These are phyloP conservation scores for Dioctria rufipes DNA, from an alignment of 2,888 invertebrate genomes.

Conservation along the genomic window DNA sequence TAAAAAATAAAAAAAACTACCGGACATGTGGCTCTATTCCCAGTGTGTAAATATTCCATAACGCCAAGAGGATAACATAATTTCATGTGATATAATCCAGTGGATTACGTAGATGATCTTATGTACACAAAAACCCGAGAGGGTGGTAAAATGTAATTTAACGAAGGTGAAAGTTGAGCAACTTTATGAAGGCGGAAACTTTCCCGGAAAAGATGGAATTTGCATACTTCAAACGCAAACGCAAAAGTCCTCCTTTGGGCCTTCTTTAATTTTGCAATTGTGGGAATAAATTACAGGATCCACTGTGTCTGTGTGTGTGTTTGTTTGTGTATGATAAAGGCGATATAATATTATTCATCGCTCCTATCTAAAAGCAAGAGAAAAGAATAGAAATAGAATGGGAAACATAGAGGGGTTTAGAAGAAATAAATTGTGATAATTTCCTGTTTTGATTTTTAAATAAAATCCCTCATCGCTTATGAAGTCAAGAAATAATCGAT, in stretches of 20 bases:
- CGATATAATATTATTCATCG: no score
- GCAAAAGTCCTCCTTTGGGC: neutral
- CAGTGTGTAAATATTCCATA: constrained; percentile 40
- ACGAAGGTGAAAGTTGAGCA: constrained; percentile 39
- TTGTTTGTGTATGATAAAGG: no score
- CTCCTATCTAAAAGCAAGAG: no score
- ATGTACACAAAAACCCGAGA: neutral
- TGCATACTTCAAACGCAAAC: constrained; percentile 22
- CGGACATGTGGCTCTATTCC: constrained; percentile 35
- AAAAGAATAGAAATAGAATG: no score
- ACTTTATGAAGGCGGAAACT: constrained; percentile 23
- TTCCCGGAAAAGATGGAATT: constrained; percentile 17
- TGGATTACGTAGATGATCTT: constrained; percentile 33
- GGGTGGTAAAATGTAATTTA: constrained; percentile 8
- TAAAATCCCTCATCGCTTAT: no score
- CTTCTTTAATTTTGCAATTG: no score
- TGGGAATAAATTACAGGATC: no score
- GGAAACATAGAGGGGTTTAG: no score
- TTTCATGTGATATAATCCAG: constrained; percentile 30
- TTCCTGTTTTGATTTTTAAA: no score
- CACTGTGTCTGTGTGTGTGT: no score
- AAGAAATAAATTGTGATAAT: no score
- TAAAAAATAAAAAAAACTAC: neutral
- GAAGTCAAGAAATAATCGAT: no score
- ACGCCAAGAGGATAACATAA: constrained; percentile 31